Evolutionary conservation across 2,113 vertebrate genomes (phyloP).

Genomic region (Cephalopholis sonnerati): DNA sequence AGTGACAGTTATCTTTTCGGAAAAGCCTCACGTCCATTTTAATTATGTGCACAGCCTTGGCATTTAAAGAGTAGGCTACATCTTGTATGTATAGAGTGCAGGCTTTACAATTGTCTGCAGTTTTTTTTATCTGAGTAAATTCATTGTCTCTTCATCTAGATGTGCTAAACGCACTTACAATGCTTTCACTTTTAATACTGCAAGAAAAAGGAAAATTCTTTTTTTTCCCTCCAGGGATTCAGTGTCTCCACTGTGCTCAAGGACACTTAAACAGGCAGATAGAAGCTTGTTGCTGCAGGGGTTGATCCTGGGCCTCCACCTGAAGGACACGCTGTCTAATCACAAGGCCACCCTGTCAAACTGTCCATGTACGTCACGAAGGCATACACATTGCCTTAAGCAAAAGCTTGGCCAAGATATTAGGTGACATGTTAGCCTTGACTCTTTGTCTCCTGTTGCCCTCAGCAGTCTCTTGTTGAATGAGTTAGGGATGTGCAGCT

Average conservation of each 20-base stretch:
- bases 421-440: constrained; percentile 43
- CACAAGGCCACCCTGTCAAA: constrained; percentile 50
- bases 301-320: constrained; percentile 33
- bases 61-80: not conserved
- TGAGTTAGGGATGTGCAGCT: constrained; percentile 41
- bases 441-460: constrained; percentile 27
- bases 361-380: constrained; percentile 28
- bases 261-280: constrained; percentile 39
- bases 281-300: constrained; percentile 41
- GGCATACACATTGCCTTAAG: constrained; percentile 10
- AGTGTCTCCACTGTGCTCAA: constrained; percentile 40
- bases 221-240: constrained; percentile 17
- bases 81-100: not conserved
- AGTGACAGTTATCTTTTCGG: not conserved
- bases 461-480: constrained; percentile 51
- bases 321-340: constrained; percentile 47
- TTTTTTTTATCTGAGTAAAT: not conserved
- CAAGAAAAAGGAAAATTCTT: constrained; percentile 12
- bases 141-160: constrained; percentile 2
- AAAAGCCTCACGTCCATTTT: not conserved
- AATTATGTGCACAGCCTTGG: not conserved
- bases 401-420: constrained; percentile 32
- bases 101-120: not conserved
- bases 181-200: constrained; percentile 26
- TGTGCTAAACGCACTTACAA: constrained; percentile 1